Conservation (phyloP, 1,140 invertebrate species). For the Penaeus indicus region DNA sequence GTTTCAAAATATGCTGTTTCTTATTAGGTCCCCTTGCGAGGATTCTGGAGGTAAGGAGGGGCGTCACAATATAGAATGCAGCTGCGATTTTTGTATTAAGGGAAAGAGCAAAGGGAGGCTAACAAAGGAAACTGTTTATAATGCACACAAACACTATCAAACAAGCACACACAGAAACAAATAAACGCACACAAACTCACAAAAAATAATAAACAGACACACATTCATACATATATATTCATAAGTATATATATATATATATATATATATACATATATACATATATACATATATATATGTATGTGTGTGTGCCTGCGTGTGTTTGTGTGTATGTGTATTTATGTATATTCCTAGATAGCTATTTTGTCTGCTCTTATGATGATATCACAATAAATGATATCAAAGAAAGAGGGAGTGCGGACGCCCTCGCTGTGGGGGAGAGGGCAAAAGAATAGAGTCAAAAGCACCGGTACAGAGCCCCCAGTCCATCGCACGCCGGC, state of each 20-base stretch:
- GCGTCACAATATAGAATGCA: too few relatives aligned
- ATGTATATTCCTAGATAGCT: neutral
- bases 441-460: too few relatives aligned
- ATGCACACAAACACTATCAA: neutral
- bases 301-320: neutral
- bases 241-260: neutral
- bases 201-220: neutral
- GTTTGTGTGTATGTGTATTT: neutral
- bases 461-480: too few relatives aligned
- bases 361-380: neutral
- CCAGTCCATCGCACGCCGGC: too few relatives aligned
- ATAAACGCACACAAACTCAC: conserved; percentile 5
- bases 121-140: neutral
- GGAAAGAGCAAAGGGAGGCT: neutral
- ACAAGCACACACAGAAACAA: conserved; percentile 5
- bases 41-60: too few relatives aligned
- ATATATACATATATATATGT: neutral
- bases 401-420: neutral
- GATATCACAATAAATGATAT: neutral
- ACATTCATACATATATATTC: neutral
- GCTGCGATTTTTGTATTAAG: neutral
- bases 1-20: too few relatives aligned
- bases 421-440: too few relatives aligned
- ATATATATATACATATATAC: neutral
- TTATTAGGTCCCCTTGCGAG: too few relatives aligned